Percentiles rank a stretch among this genome's conserved stretches.
Evolutionary conservation across 2,888 invertebrate genomes (phyloP).

Genomic region (Azorinus chamasolen): DNA sequence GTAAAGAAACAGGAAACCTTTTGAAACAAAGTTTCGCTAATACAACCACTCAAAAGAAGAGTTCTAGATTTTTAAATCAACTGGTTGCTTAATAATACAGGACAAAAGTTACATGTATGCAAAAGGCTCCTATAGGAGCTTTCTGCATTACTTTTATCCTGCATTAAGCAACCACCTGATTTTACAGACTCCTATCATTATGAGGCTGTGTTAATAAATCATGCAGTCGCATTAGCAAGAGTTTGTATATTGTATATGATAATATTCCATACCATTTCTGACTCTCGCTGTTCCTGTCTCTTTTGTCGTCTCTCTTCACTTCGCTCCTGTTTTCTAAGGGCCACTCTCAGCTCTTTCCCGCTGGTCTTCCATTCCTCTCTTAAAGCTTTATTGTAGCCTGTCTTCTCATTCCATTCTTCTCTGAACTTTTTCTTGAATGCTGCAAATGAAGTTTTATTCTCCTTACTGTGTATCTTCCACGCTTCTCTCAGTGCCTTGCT

Average conservation of each 20-base stretch:
- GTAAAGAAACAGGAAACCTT: too few relatives aligned
- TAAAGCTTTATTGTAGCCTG: too few relatives aligned
- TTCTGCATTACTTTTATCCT: background rate
- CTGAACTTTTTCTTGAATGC: background rate
- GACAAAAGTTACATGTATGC: too few relatives aligned
- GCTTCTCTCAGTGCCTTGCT: background rate
- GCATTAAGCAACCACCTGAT: too few relatives aligned
- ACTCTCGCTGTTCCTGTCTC: conserved; percentile 65
- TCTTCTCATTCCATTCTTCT: conserved; percentile 11
- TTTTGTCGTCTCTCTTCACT: conserved; percentile 73
- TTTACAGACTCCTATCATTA: background rate
- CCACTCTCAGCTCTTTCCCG: conserved; percentile 6
- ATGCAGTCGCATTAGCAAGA: too few relatives aligned
- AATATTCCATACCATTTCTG: conserved; percentile 59
- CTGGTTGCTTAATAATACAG: too few relatives aligned
- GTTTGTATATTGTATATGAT: background rate
- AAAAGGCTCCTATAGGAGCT: too few relatives aligned
- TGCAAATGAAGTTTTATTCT: background rate
- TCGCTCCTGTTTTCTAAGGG: conserved; percentile 67
- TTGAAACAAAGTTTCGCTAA: too few relatives aligned
- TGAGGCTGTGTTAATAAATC: background rate
- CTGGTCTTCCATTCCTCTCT: too few relatives aligned
- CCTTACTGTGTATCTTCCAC: background rate
- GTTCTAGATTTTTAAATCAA: too few relatives aligned
- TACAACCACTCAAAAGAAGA: too few relatives aligned